Evolutionary conservation across 2,888 invertebrate species (phyloP).

Genomic region (Podabrus alpinus): DNA sequence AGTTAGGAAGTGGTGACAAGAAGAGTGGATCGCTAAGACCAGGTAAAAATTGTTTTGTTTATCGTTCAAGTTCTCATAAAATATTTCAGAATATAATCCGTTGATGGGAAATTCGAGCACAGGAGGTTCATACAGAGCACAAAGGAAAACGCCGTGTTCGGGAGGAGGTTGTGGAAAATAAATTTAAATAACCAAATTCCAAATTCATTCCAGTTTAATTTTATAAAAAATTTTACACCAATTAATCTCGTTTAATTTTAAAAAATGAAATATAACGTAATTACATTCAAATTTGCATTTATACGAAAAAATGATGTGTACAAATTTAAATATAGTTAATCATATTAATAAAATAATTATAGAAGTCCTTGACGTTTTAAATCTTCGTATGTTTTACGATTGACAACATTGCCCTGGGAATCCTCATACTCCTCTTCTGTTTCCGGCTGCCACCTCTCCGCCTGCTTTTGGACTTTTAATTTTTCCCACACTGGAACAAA

Average conservation of each 20-base stretch:
- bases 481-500: conserved; percentile 92
- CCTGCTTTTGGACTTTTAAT: conserved; percentile 92
- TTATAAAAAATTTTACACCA: background rate
- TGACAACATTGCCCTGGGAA: conserved; percentile 97
- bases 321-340: background rate
- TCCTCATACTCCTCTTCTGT: conserved; percentile 99
- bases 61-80: background rate
- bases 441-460: conserved; percentile 95
- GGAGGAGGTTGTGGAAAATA: conserved; percentile 51
- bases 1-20: conserved; percentile 38
- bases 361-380: conserved; percentile 96
- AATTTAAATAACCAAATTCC: background rate
- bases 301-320: background rate
- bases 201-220: background rate
- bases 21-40: conserved; percentile 34
- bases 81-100: conserved; percentile 51
- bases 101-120: conserved; percentile 46
- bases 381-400: conserved; percentile 97
- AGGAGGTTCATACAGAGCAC: conserved; percentile 48
- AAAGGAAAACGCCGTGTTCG: conserved; percentile 48
- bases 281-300: background rate
- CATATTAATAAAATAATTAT: conserved; percentile 56
- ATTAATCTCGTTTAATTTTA: background rate
- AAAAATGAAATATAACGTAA: background rate
- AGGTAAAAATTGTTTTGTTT: conserved; percentile 32